Base-by-base conservation (phyloP, 2,888 invertebrate genomes). In the Cacoxenus indagator region DNA sequence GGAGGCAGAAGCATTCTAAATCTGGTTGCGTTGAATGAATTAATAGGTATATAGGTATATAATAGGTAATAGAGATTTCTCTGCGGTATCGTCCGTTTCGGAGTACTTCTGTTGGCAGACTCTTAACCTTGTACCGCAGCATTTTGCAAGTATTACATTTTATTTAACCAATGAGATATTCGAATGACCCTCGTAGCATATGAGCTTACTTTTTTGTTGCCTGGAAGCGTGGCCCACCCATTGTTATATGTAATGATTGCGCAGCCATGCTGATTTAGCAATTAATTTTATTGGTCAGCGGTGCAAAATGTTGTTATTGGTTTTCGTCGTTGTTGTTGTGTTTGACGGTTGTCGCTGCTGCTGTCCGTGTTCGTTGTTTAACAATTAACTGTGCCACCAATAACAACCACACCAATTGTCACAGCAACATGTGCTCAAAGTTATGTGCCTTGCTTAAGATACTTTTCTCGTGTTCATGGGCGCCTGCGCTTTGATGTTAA, bases 231-330 rank as follows among this genome's bases (percentile, higher is more conserved):
- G 68, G 81, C 79, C 82, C 82, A 82, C 81, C 84, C 82, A 84
- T 83, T 84, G 81, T 82, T 82, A 77, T 78, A 78, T n/a, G 76
- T 81, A 78, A 77, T 81, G 76, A 83, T 83, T 78, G 80, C 77
- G 82, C 78, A 76, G 76, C 79, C 78, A 74, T 77, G 75, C 71
- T 69, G 74, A 75, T 77, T 62, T 82, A 84, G 77, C 82, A 81
- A 84, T 81, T 82, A 76, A 73, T 78, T 78, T 73, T 64, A 67
- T 67, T 78, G 78, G 69, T 72, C 75, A 77, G 73, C 77, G 76
- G 71, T 76, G 71, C 76, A 29, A 17, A 31, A 59, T 59, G 24
- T 59, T 59, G 59, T 59, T 59, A 17, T 59, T 59, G 59, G 26
- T 57, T 3, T 29, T 29, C 14, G 26, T 9, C 24, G 57, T 8